These are phyloP conservation scores for Zoanthus sociatus DNA, from an alignment of 92 coral and sea anemone species.

Conservation along the genomic window DNA sequence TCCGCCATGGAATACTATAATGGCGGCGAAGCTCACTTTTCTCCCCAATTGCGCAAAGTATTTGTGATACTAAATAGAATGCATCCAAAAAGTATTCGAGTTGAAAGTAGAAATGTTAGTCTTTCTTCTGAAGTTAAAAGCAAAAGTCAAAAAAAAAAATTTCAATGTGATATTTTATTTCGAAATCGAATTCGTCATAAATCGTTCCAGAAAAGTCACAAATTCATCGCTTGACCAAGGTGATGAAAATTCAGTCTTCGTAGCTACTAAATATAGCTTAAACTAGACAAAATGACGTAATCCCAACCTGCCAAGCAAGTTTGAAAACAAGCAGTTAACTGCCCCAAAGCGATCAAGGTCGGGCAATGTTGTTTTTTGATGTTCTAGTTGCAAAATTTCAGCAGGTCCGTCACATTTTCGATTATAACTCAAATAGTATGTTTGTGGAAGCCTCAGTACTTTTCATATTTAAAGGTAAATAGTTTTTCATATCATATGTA, in stretches of 20 bases:
- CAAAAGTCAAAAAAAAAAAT: not conserved
- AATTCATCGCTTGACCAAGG: not conserved
- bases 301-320: not conserved
- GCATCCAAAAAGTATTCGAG: not conserved
- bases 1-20: too few relatives aligned
- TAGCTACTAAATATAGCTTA: not conserved
- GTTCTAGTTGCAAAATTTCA: not conserved
- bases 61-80: not conserved
- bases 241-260: not conserved
- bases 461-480: constrained; percentile 4
- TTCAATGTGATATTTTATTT: not conserved
- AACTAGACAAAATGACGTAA: not conserved
- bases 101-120: not conserved
- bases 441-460: not conserved
- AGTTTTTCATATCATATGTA: not conserved
- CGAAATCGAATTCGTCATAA: not conserved
- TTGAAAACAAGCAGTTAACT: not conserved
- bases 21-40: not conserved
- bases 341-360: constrained; percentile 5
- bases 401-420: not conserved
- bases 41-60: not conserved
- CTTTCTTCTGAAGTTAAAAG: not conserved
- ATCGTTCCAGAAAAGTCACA: not conserved
- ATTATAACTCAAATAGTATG: not conserved
- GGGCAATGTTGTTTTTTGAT: not conserved